A percentile compares a stretch with the other conserved stretches of the same genome.
phyloP scores from a whole-genome alignment of 2,797 vertebrate genomes.

The Antrozous pallidus region DNA sequence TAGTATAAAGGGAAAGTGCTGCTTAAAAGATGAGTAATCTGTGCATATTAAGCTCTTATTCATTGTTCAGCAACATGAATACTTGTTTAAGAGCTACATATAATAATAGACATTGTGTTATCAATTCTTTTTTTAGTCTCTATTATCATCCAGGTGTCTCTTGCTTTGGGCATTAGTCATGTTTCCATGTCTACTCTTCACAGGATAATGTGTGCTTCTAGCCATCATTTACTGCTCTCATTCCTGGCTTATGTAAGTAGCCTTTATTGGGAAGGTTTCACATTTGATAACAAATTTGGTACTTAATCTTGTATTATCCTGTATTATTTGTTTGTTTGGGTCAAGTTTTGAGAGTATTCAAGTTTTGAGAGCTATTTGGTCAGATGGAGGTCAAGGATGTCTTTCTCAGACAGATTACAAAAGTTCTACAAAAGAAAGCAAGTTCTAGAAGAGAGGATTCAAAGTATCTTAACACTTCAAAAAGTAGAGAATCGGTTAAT shows the following conservation, averaged over 20 bases:
- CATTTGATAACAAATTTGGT: not conserved
- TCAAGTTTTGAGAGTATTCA: not conserved
- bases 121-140: not conserved
- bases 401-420: not conserved
- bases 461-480: not conserved
- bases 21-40: conserved; percentile 18
- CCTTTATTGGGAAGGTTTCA: conserved; percentile 29
- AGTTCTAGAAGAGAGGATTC: not conserved
- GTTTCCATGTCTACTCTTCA: not conserved
- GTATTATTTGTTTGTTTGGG: not conserved
- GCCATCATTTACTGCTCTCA: not conserved
- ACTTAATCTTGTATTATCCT: conserved; percentile 9
- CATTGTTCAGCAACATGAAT: not conserved
- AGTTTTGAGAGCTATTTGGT: not conserved
- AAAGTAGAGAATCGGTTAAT: not conserved
- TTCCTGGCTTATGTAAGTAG: not conserved
- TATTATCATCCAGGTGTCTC: not conserved
- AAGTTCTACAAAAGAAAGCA: conserved; percentile 5
- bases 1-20: not conserved
- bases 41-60: not conserved
- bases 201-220: not conserved
- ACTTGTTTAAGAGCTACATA: not conserved
- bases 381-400: not conserved
- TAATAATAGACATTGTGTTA: not conserved
- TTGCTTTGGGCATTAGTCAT: not conserved